Base-by-base conservation (phyloP, 2,888 invertebrate genomes). In the Spilosoma lubricipeda region DNA sequence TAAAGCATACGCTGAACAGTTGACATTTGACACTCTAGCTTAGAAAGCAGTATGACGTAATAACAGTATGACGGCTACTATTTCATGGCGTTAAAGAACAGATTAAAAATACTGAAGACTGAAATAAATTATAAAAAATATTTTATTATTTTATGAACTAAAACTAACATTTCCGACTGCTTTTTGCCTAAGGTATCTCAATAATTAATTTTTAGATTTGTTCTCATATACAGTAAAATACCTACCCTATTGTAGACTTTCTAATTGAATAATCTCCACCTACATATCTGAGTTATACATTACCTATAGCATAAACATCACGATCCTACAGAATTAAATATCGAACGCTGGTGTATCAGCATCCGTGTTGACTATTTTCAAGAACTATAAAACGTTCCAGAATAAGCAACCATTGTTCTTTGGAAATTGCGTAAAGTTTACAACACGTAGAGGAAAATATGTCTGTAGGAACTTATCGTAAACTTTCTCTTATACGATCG, bases 341-440 rank as follows among this genome's bases (percentile, higher is more conserved):
- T 78, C 64, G 78, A 69, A n/a, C 75, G 67, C 75, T 75, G 74
- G 80, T 77, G 74, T 80, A 8, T 66, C 76, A 73, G 71, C 73
- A 70, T 74, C 76, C 70, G 72, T 36, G 36, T 67, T 72, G 69
- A 71, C 72, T 73, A 84, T 70, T 82, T 75, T 77, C 76, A 77
- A 71, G 82, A 82, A 80, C 80, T 74, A 82, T 82, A 74, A 75
- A 82, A 80, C 72, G n/a, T 59, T 70, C 52, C 71, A 67, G 74
- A 81, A 75, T 73, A 73, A 69, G 72, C 36, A 70, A 63, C 72
- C 74, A 81, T 77, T 84, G 79, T 78, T 81, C 71, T 83, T 48
- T 48, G 56, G 73, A 18, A 75, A 79, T 68, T 39, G 66, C 67
- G 66, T 67, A 52, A 75, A 73, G 63, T 48, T 56, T 71, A 66